phyloP scores from a whole-genome alignment of 2,797 vertebrate species.

The Carcharodon carcharias region DNA sequence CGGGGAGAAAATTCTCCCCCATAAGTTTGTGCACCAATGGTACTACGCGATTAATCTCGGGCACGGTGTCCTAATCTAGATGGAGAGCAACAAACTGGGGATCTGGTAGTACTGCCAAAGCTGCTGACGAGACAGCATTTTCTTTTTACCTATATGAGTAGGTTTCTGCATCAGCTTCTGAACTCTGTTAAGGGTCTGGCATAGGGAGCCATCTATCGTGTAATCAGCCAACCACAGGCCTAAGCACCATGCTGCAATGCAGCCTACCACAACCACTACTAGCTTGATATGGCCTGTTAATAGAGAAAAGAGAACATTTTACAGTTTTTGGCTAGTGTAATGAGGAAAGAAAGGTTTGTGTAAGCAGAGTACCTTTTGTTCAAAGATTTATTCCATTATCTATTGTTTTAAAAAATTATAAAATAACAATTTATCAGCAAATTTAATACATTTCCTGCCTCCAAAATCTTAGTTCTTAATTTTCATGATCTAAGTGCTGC shows the following conservation, averaged over 20 bases:
- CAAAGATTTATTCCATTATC: background rate
- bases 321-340: background rate
- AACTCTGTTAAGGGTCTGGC: slow-evolving; percentile 41
- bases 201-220: slow-evolving; percentile 9
- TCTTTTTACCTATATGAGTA: slow-evolving; percentile 47
- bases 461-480: background rate
- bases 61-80: background rate
- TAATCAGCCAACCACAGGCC: slow-evolving; percentile 48
- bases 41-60: background rate
- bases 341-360: background rate
- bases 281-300: slow-evolving; percentile 47
- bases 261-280: slow-evolving; percentile 41
- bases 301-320: background rate
- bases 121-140: background rate
- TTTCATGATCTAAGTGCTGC: background rate
- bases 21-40: background rate
- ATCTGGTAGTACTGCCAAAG: background rate
- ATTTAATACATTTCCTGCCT: background rate
- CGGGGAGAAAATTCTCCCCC: too few relatives aligned
- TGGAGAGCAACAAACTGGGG: background rate
- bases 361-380: background rate
- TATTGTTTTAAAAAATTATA: background rate
- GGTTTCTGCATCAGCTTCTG: slow-evolving; percentile 44
- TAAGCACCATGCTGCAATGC: slow-evolving; percentile 50
- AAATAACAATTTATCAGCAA: background rate